phyloP scores from a whole-genome alignment of 2,888 invertebrate species.

The Acrobasis consociella region DNA sequence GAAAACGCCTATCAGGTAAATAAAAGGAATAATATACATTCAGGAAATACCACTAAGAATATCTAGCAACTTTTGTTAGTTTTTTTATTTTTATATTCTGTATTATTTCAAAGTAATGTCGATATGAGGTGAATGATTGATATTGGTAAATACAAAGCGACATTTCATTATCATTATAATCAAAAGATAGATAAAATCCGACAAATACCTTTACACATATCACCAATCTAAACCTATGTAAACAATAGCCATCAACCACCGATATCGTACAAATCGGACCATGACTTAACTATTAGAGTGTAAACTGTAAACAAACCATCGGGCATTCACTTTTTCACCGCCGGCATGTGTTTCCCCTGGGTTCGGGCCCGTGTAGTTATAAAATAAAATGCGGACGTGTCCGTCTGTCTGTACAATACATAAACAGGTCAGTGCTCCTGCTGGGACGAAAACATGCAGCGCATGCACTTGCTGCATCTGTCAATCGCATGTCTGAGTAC shows the following conservation, averaged over 20 bases:
- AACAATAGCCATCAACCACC: background rate
- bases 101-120: no score
- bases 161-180: no score
- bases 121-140: no score
- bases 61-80: no score
- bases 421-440: constrained; percentile 68
- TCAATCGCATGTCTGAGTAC: constrained; percentile 16
- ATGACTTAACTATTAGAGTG: constrained; percentile 20
- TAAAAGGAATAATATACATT: no score
- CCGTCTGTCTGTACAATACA: constrained; percentile 65
- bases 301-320: constrained; percentile 44
- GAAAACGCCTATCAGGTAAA: no score
- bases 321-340: constrained; percentile 53
- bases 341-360: constrained; percentile 52
- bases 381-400: constrained; percentile 72
- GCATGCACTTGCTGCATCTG: constrained; percentile 10
- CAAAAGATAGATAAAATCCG: background rate
- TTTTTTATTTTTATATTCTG: no score
- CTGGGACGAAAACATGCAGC: constrained; percentile 47
- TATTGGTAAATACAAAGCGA: no score
- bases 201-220: background rate
- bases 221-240: background rate
- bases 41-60: no score
- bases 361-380: constrained; percentile 54
- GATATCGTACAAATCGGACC: background rate